These are phyloP conservation scores for Phaethornis superciliosus DNA, from an alignment of 2,113 vertebrate species.

Conservation along the genomic window DNA sequence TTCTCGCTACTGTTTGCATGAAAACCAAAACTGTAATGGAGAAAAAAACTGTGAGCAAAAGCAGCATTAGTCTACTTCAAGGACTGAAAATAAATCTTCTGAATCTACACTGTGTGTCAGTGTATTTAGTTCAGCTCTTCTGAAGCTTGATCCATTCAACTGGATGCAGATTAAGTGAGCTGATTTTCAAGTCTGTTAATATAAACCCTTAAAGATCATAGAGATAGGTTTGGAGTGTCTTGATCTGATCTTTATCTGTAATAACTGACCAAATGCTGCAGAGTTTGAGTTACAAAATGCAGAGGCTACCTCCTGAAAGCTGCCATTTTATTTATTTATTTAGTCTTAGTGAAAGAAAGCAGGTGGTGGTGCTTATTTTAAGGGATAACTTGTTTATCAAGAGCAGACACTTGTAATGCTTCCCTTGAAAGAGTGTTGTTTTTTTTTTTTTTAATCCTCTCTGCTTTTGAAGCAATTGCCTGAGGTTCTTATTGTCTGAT, in stretches of 20 bases:
- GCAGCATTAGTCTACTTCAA: slow-evolving; percentile 18
- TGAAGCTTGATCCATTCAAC: background rate
- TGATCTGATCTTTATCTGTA: slow-evolving; percentile 25
- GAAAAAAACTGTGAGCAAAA: background rate
- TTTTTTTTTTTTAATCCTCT: background rate
- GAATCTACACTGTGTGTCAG: background rate
- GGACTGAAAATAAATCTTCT: slow-evolving; percentile 60
- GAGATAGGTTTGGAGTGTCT: background rate
- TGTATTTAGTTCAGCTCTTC: background rate
- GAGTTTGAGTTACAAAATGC: background rate
- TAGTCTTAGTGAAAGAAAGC: background rate
- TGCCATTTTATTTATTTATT: background rate
- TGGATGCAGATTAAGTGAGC: slow-evolving; percentile 29
- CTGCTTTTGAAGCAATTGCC: background rate
- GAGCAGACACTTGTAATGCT: background rate
- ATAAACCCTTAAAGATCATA: slow-evolving; percentile 46
- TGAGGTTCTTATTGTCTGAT: background rate
- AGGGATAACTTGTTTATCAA: background rate
- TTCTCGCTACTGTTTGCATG: slow-evolving; percentile 27
- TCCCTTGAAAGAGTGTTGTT: background rate
- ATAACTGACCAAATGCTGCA: background rate
- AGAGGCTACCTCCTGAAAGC: background rate
- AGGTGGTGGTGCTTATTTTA: background rate
- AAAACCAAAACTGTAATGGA: slow-evolving; percentile 34
- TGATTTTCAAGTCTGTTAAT: slow-evolving; percentile 56